Base-by-base conservation (phyloP, 2,797 vertebrate species). In the Miichthys miiuy region DNA sequence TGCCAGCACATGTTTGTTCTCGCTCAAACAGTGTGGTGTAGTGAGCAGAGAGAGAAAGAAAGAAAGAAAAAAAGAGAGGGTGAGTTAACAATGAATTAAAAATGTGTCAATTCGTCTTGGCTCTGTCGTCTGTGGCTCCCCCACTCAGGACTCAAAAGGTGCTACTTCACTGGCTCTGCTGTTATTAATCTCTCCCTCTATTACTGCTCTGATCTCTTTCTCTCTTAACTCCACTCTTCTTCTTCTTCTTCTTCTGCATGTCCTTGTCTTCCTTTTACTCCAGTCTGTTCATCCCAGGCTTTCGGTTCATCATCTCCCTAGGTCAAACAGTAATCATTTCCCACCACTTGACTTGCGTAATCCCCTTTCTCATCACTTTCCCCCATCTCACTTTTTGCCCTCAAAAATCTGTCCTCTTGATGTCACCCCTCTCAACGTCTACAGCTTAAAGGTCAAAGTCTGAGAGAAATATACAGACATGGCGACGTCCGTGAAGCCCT, bases 81-180 rank as follows among this genome's bases (percentile, higher is more conserved):
- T 0, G 63, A 79, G 83, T 85, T 81, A 82, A 82, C 74, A 66
- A 90, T 93, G 93, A 89, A 95, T 94, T 93, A 94, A 92, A 93
- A 93, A 93, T 81, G 90, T 89, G 89, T 86, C 86, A 78, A 92
- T 93, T 92, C 41, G 80, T 93, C 89, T 91, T 75, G 42, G 82
- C 82, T 79, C 87, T 41, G 61, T 90, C 80, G 65, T 84, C 85
- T 89, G 75, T 48, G 64, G 81, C 89, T 84, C 61, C 81, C 75
- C 77, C 81, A 86, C 82, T 88, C 72, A 27, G 68, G 64, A 79
- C 87, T 89, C 80, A 44, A 68, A 68, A 83, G 89, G 83, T 91
- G 89, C 82, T 88, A 89, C 88, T 92, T 92, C 84, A 77, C 81
- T 71, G 79, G 66, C 68, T 88, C 70, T 73, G 69, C 88, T 78